A percentile compares a stretch with the other conserved stretches of the same genome.
phyloP scores from a whole-genome alignment of 2,888 invertebrate species.

The Pheosia tremula region DNA sequence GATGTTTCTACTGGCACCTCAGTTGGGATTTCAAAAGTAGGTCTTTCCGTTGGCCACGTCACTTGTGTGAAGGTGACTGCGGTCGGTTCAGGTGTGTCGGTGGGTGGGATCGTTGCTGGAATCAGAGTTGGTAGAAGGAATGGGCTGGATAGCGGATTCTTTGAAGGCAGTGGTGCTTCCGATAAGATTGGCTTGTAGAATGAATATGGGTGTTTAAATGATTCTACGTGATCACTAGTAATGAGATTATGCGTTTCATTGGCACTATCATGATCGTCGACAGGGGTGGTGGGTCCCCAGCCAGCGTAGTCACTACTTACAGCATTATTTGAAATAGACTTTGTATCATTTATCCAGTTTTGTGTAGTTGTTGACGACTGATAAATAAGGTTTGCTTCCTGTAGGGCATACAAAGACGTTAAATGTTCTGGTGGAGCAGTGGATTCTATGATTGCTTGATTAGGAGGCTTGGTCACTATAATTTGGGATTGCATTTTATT shows the following conservation, averaged over 20 bases:
- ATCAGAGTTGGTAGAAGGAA: constrained; percentile 55
- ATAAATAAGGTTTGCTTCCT: constrained; percentile 87
- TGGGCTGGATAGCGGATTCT: constrained; percentile 49
- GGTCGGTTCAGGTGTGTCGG: constrained; percentile 30
- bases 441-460: constrained; percentile 45
- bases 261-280: constrained; percentile 53
- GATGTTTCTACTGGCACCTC: constrained; percentile 54
- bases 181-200: constrained; percentile 73
- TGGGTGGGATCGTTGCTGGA: constrained; percentile 64
- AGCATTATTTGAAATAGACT: constrained; percentile 51
- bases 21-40: constrained; percentile 51
- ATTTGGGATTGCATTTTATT: constrained; percentile 37
- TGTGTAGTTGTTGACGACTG: constrained; percentile 84
- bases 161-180: constrained; percentile 65
- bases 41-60: constrained; percentile 50
- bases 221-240: constrained; percentile 56
- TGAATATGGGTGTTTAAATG: constrained; percentile 58
- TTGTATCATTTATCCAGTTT: constrained; percentile 74
- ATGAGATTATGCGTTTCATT: constrained; percentile 76
- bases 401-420: constrained; percentile 79
- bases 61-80: constrained; percentile 37
- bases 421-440: constrained; percentile 48
- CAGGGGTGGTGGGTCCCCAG: constrained; percentile 78
- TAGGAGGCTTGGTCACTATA: constrained; percentile 47
- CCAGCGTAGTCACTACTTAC: constrained; percentile 79